Conservation (phyloP, 2,113 vertebrate genomes). For the Cebidichthys violaceus region DNA sequence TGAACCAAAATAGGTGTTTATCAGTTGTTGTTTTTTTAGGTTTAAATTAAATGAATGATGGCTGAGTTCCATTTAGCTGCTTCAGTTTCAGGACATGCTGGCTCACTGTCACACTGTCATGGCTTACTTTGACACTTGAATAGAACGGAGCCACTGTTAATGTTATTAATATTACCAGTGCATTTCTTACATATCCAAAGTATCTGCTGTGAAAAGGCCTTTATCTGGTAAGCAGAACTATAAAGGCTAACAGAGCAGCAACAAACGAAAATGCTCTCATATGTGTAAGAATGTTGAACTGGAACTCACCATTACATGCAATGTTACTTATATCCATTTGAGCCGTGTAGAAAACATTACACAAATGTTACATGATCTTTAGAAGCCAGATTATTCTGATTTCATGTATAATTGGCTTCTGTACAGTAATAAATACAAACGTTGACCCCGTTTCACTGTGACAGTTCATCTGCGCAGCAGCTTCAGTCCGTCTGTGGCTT, state of each 20-base stretch:
- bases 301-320: not conserved
- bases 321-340: not conserved
- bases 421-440: not conserved
- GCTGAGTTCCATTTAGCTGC: not conserved
- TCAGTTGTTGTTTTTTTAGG: not conserved
- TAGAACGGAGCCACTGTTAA: not conserved
- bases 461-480: slow-evolving; percentile 22
- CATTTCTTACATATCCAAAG: too few relatives aligned
- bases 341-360: not conserved
- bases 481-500: slow-evolving; percentile 12
- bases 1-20: not conserved
- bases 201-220: too few relatives aligned
- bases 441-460: not conserved
- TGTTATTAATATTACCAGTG: not conserved
- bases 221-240: too few relatives aligned
- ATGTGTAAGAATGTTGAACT: not conserved
- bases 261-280: not conserved
- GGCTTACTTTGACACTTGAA: not conserved
- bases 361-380: not conserved
- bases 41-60: not conserved
- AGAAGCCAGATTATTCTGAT: not conserved
- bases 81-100: not conserved
- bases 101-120: not conserved
- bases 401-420: not conserved
- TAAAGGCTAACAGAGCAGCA: not conserved